These are phyloP conservation scores for Caenorhabditis sp. DNA, from an alignment of 2,888 invertebrate species.

Conservation along the genomic window DNA sequence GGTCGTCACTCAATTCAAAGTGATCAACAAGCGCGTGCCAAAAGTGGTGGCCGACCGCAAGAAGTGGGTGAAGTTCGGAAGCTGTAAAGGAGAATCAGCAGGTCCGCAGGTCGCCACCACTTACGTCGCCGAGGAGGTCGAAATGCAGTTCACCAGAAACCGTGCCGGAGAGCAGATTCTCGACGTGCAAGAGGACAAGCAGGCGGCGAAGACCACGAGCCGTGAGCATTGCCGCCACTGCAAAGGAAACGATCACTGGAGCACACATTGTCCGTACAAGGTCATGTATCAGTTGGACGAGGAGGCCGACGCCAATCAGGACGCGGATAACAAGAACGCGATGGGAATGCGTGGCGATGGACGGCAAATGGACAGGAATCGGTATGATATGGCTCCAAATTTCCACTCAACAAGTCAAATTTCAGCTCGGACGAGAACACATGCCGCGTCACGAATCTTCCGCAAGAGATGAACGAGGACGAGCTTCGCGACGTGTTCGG, in stretches of 20 bases:
- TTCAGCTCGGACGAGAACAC: constrained; percentile 87
- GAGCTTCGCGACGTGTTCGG: constrained; percentile 97
- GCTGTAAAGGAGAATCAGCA: constrained; percentile 92
- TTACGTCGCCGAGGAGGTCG: constrained; percentile 95
- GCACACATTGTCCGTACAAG: constrained; percentile 97
- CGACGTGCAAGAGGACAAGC: constrained; percentile 84
- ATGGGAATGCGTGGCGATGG: constrained; percentile 56
- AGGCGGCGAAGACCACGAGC: constrained; percentile 69
- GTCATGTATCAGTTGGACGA: constrained; percentile 85
- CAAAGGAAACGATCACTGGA: constrained; percentile 92
- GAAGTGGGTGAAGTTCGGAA: constrained; percentile 96
- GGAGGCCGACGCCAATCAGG: constrained; percentile 71
- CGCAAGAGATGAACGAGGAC: constrained; percentile 93
- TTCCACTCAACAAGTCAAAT: too few species aligned
- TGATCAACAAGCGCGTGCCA: constrained; percentile 87
- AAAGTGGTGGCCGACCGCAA: constrained; percentile 93
- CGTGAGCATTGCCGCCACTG: constrained; percentile 82
- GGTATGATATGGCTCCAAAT: constrained; percentile 15
- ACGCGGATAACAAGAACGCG: constrained; percentile 63
- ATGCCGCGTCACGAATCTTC: constrained; percentile 96
- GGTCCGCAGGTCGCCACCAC: constrained; percentile 97
- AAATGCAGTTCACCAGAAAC: constrained; percentile 88
- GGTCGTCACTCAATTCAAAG: constrained; percentile 88
- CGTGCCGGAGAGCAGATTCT: constrained; percentile 83
- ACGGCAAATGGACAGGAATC: constrained; percentile 58